Conservation (phyloP, 2,888 invertebrate species). For the Melolontha melolontha region DNA sequence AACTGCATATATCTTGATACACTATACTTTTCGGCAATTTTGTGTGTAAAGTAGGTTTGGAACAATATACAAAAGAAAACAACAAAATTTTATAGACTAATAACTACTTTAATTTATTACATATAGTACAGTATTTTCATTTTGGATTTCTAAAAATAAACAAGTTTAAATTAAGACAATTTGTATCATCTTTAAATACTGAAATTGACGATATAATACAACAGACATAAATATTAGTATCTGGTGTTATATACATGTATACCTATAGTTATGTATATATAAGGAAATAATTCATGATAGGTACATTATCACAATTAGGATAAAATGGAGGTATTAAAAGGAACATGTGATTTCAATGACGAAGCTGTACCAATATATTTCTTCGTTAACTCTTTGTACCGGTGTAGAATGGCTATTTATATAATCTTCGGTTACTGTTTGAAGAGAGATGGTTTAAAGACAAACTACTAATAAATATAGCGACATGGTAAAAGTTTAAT, state of each 20-base stretch:
- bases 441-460: too few species aligned
- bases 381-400: slow-evolving; percentile 5
- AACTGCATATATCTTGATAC: too few species aligned
- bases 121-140: slow-evolving; percentile 43
- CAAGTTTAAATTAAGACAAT: slow-evolving; percentile 35
- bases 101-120: slow-evolving; percentile 38
- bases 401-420: neutral
- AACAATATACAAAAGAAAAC: slow-evolving; percentile 7
- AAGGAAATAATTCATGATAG: slow-evolving; percentile 13
- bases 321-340: slow-evolving; percentile 47
- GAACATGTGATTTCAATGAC: slow-evolving; percentile 44
- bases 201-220: slow-evolving; percentile 42
- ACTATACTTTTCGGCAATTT: too few species aligned
- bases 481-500: too few species aligned
- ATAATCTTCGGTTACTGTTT: too few species aligned
- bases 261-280: slow-evolving; percentile 23
- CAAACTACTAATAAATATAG: too few species aligned
- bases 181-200: slow-evolving; percentile 32
- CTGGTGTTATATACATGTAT: slow-evolving; percentile 16
- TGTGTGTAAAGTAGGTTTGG: too few species aligned
- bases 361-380: slow-evolving; percentile 17
- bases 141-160: slow-evolving; percentile 44
- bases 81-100: neutral
- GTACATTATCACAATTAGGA: slow-evolving; percentile 49
- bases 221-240: slow-evolving; percentile 39